Evolutionary conservation across 2,797 vertebrate genomes (phyloP), one percentile per base, ranked within the genome.

Genomic region (Parotocinclus haroldoi): DNA sequence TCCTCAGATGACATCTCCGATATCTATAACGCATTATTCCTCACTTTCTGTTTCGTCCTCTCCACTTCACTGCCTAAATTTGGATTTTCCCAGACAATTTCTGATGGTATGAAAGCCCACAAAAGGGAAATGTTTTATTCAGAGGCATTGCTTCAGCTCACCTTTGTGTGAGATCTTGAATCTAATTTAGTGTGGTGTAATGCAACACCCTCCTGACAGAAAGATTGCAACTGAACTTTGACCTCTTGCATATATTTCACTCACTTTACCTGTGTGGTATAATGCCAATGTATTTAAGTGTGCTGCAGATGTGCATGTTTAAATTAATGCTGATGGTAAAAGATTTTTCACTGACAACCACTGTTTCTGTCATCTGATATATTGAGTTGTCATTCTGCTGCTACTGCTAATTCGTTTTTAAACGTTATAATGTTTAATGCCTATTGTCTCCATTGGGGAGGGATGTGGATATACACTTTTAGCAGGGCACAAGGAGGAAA

Each of bases 41-140:
- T 55, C 38, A 50, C 63, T 58, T 55, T 71, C 50, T 42, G 49
- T 66, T 42, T 58, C 37, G 46, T 53, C 71, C 70, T 65, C 44
- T 9, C 56, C 39, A 58, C 60, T 63, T 58, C 68, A 51, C 60
- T 38, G 18, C 46, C 10, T 50, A 66, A 70, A 70, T 73, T 68
- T 57, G 16, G 11, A 51, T 19, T 46, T 58, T 73, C 75, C 72
- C 69, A 63, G 58, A 65, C 65, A 69, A 68, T 72, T 72, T 73
- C 36, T 66, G 19, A 58, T 69, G 44, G 46, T 50, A 50, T 39
- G 27, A 70, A 78, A 70, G 55, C 56, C 66, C 42, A 58, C 51
- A 48, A 73, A 68, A 72, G 68, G 37, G 54, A 69, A 60, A 77
- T 79, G 75, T 79, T 77, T 79, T 79, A 79, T 79, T 77, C 78